These are phyloP conservation scores for Petrocephalus zakoni DNA, from an alignment of 2,113 vertebrate genomes.

Conservation along the genomic window DNA sequence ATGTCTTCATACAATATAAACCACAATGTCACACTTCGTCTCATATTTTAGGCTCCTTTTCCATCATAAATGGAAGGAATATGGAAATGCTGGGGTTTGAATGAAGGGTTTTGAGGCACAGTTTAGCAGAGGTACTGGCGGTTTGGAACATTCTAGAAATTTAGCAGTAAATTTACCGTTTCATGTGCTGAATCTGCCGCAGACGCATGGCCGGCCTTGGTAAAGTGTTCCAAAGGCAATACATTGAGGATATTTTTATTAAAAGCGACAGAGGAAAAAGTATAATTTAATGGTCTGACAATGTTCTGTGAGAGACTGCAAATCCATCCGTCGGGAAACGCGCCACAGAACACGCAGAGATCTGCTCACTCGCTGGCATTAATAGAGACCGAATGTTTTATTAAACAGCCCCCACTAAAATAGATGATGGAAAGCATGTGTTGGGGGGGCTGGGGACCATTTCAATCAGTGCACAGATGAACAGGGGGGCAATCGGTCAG, in stretches of 20 bases:
- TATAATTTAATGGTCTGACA: background rate
- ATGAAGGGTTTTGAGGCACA: background rate
- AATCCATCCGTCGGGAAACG: background rate
- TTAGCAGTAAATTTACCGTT: background rate
- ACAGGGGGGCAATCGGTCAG: background rate
- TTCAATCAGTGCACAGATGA: conserved; percentile 3
- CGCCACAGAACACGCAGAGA: background rate
- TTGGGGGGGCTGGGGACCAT: background rate
- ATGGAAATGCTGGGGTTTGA: background rate
- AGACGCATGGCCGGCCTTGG: background rate
- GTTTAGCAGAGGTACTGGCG: background rate
- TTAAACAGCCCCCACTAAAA: conserved; percentile 15
- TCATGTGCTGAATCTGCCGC: background rate
- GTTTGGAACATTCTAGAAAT: background rate
- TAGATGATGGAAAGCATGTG: conserved; percentile 5
- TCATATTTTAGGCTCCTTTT: background rate
- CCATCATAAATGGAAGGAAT: background rate
- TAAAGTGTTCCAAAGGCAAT: background rate
- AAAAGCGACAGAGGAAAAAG: conserved; percentile 4
- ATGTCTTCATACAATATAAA: background rate
- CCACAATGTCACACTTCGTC: background rate
- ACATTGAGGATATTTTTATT: background rate
- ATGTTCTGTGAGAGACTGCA: conserved; percentile 3
- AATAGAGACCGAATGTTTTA: conserved; percentile 12
- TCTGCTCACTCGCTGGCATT: background rate